Evolutionary conservation across 2,113 vertebrate genomes (phyloP).

Genomic region (Pyrgilauda ruficollis): DNA sequence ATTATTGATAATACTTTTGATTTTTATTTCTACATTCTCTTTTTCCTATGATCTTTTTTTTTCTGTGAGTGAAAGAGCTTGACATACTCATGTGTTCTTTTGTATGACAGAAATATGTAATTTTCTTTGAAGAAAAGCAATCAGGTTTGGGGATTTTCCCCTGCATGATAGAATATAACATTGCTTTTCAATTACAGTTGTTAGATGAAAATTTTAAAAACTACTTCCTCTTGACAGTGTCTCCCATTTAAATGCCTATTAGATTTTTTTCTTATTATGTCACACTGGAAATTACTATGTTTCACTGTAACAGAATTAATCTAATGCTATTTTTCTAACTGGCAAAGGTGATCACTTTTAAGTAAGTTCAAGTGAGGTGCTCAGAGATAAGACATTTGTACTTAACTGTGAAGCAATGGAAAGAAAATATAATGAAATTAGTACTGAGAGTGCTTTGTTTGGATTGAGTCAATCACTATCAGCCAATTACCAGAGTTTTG

Average conservation of each 20-base stretch:
- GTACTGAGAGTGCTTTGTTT: neutral
- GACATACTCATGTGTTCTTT: neutral
- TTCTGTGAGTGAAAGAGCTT: neutral
- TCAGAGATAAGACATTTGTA: neutral
- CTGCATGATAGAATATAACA: neutral
- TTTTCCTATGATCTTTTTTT: neutral
- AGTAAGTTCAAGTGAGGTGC: neutral
- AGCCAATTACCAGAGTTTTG: neutral
- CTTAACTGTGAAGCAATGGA: neutral
- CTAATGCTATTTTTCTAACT: neutral
- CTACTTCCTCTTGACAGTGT: neutral
- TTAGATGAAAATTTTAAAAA: neutral
- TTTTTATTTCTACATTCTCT: neutral
- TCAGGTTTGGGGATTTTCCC: neutral
- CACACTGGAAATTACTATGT: neutral
- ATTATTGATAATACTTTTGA: neutral
- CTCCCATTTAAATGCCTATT: neutral
- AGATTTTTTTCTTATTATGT: neutral
- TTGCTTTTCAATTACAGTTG: neutral
- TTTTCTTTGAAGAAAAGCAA: neutral
- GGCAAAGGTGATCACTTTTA: neutral
- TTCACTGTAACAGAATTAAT: neutral
- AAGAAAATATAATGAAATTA: neutral
- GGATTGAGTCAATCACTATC: neutral
- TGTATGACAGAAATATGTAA: neutral